These are phyloP conservation scores for Chlamydotis undulata DNA, from an alignment of 2,113 vertebrate genomes.

Conservation along the genomic window DNA sequence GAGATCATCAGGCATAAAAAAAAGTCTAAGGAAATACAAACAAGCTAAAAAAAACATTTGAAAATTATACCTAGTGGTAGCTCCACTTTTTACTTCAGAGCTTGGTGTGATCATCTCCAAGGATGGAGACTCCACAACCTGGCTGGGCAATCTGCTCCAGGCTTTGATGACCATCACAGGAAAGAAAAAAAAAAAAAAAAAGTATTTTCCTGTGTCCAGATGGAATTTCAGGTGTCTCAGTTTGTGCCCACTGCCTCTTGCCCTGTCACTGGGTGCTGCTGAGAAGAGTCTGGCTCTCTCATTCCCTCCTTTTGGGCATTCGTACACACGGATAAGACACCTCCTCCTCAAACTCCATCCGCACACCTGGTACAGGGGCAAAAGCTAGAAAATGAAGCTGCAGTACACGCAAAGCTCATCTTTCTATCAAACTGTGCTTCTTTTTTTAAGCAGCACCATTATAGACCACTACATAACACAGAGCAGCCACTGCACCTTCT, in stretches of 20 bases:
- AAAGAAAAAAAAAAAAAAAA: not conserved
- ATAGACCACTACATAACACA: fast-evolving
- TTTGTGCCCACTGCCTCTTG: too few relatives aligned
- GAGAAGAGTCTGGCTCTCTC: not conserved
- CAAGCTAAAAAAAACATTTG: not conserved
- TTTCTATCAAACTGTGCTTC: not conserved
- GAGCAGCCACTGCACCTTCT: fast-evolving
- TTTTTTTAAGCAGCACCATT: not conserved
- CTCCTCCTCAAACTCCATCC: not conserved
- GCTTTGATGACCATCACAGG: not conserved
- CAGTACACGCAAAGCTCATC: not conserved
- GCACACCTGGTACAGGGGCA: fast-evolving
- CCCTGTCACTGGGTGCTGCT: too few relatives aligned
- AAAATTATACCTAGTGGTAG: not conserved
- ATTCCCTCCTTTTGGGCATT: not conserved
- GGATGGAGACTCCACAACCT: not conserved
- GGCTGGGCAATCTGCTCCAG: not conserved
- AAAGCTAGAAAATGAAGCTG: not conserved
- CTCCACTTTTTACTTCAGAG: not conserved
- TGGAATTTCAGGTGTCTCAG: not conserved
- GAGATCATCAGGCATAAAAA: not conserved
- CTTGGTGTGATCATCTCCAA: not conserved
- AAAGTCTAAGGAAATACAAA: not conserved
- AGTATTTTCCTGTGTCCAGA: not conserved
- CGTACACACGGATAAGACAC: fast-evolving